A percentile compares a stretch with the other conserved stretches of the same genome.
Evolutionary conservation across 1,140 invertebrate genomes (phyloP).

Genomic region (Yoshiicerus persimilis): DNA sequence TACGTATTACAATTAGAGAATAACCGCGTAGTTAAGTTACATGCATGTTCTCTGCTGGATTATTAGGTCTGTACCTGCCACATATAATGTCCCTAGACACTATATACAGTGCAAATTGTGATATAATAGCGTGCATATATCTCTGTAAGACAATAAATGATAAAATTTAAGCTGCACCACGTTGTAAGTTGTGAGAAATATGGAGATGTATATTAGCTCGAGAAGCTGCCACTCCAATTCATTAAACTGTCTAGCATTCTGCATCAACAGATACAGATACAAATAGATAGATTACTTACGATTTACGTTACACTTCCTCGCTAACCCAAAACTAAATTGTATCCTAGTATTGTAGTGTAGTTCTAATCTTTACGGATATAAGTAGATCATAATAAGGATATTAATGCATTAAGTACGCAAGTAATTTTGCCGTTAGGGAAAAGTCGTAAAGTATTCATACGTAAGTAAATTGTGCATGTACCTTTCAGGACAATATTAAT

Average conservation of each 20-base stretch:
- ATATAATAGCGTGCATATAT: background rate
- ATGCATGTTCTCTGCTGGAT: background rate
- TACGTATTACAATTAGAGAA: background rate
- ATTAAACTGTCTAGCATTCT: too few relatives aligned
- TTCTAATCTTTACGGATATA: background rate
- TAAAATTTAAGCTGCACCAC: background rate
- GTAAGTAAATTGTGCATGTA: background rate
- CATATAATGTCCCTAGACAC: too few relatives aligned
- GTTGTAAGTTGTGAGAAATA: background rate
- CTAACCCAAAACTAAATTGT: background rate
- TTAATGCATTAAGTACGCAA: background rate
- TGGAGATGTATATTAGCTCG: background rate
- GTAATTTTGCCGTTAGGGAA: background rate
- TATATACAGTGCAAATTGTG: background rate
- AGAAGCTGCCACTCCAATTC: background rate
- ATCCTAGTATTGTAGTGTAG: background rate
- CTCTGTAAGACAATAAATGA: background rate
- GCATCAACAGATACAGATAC: too few relatives aligned
- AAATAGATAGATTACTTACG: too few relatives aligned
- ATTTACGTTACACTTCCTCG: background rate
- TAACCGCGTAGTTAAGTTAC: background rate
- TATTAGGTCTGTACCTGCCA: too few relatives aligned
- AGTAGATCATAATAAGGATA: background rate
- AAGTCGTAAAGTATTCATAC: background rate
- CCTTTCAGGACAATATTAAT: background rate